phyloP scores from a whole-genome alignment of 2,113 vertebrate species.

The Microcebus tavaratra region DNA sequence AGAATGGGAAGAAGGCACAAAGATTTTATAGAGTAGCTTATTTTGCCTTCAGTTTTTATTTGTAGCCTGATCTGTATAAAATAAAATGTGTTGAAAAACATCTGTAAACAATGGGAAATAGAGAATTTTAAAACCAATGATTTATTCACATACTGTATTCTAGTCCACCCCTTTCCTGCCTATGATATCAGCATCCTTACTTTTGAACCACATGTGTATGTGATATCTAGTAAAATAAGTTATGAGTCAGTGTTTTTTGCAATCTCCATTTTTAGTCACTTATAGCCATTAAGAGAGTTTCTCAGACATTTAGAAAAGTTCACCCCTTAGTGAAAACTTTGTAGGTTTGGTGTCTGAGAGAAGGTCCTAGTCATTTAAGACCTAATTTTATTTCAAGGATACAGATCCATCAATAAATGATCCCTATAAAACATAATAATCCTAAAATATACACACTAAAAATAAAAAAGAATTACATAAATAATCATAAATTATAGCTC shows the following conservation, averaged over 20 bases:
- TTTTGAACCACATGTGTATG: not conserved
- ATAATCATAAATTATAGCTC: slow-evolving; percentile 48
- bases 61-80: not conserved
- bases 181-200: not conserved
- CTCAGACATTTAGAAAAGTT: slow-evolving; percentile 26
- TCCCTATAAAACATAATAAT: slow-evolving; percentile 39
- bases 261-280: slow-evolving; percentile 36
- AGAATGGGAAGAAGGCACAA: not conserved
- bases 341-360: slow-evolving; percentile 39
- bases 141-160: not conserved
- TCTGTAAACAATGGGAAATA: slow-evolving; percentile 26
- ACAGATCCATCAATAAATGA: not conserved
- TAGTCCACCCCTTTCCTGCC: not conserved
- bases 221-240: slow-evolving; percentile 12
- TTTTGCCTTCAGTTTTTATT: slow-evolving; percentile 14
- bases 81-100: slow-evolving; percentile 33
- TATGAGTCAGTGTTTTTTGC: slow-evolving; percentile 42
- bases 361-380: slow-evolving; percentile 4
- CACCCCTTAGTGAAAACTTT: slow-evolving; percentile 4
- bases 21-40: not conserved
- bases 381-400: slow-evolving; percentile 41
- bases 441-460: slow-evolving; percentile 36
- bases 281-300: slow-evolving; percentile 30
- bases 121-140: not conserved
- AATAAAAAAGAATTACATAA: slow-evolving; percentile 48